Evolutionary conservation across 2,888 invertebrate species (phyloP), one percentile per base, ranked within the genome.

Genomic region (Neoitamus cyanurus): DNA sequence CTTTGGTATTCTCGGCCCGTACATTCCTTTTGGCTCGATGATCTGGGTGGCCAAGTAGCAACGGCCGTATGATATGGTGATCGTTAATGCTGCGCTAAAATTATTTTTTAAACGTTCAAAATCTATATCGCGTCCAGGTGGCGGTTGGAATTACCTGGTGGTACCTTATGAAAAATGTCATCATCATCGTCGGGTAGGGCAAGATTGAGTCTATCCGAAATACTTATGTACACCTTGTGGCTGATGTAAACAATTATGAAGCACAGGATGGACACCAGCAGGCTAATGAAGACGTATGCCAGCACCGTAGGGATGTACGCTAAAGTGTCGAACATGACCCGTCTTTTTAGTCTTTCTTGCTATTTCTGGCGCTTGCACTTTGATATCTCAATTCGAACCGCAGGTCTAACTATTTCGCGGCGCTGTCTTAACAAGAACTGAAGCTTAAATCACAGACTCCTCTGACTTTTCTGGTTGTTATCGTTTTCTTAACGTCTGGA

Each of bases 201-300:
- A 84, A 90, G 86, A 25, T 90, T 90, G 75, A 90, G 83, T 85
- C 88, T 89, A 42, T 91, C 91, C 85, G 89, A 90, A 37, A 91
- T 87, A 78, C 88, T 89, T 3, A 89, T 88, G 42, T 90, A 91
- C 83, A 91, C 88, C 87, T 90, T 91, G 75, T 91, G 90, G 70
- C 89, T 89, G 77, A 90, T 88, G 85, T 91, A 91, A 85, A 90
- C 88, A 34, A 90, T 88, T 75, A 91, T 89, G 84, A 91, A 90
- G 87, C 89, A 88, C 83, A 91, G 87, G 83, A 91, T 91, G 84
- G 89, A 87, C 31, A 90, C 87, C 20, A 91, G 88, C 73, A 91
- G 86, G 48, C 89, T 87, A 82, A 91, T 88, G 46, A 91, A 88
- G 37, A 89, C 88, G 86, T 90, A 91, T n/a, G 90, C 90, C 87